A percentile compares a stretch with the other conserved stretches of the same genome.
phyloP scores from a whole-genome alignment of 2,113 vertebrate species.

The Dendrocopos noguchii region DNA sequence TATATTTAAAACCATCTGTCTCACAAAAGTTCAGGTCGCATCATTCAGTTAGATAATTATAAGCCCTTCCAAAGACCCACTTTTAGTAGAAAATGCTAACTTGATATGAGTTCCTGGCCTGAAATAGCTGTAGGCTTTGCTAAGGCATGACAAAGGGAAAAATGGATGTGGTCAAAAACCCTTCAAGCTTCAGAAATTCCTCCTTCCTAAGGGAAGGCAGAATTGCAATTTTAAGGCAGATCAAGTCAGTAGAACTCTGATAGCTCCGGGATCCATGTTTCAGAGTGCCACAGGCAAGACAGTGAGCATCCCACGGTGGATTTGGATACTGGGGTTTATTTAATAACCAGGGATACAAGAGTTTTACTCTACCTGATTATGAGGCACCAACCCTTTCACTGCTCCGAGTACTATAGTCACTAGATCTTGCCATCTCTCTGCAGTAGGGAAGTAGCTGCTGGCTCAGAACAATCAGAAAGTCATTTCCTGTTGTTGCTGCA shows the following conservation, averaged over 20 bases:
- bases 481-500: not conserved
- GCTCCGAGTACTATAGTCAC: not conserved
- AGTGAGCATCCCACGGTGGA: not conserved
- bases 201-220: not conserved
- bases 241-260: not conserved
- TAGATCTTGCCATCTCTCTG: not conserved
- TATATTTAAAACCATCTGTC: constrained; percentile 65
- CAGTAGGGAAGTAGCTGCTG: not conserved
- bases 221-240: not conserved
- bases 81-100: constrained; percentile 59
- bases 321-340: not conserved
- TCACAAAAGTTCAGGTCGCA: constrained; percentile 67
- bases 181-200: not conserved
- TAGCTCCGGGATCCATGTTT: not conserved
- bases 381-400: not conserved
- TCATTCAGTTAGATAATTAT: constrained; percentile 67
- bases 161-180: not conserved
- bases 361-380: not conserved
- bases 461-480: not conserved
- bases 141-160: constrained; percentile 1
- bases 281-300: not conserved
- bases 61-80: constrained; percentile 61
- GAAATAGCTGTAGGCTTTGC: constrained; percentile 44
- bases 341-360: not conserved
- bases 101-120: constrained; percentile 24